phyloP scores from a whole-genome alignment of 2,113 vertebrate species.

The Catagonus wagneri region DNA sequence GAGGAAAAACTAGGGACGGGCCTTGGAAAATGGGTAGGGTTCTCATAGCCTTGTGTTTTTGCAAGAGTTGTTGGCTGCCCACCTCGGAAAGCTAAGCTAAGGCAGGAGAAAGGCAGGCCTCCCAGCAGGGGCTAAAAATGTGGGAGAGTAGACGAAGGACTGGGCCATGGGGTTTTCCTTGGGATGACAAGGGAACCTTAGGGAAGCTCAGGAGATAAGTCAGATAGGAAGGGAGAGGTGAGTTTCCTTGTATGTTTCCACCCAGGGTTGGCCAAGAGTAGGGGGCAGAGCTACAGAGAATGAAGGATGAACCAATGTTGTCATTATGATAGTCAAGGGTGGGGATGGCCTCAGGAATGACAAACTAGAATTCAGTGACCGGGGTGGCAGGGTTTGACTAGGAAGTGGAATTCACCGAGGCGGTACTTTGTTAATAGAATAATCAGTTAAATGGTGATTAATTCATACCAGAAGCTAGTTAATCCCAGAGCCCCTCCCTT shows the following conservation, averaged over 20 bases:
- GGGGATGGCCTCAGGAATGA: constrained; percentile 24
- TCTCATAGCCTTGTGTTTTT: neutral
- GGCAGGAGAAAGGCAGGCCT: neutral
- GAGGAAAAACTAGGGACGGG: neutral
- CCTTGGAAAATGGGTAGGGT: neutral
- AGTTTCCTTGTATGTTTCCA: constrained; percentile 11
- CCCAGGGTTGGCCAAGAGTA: neutral
- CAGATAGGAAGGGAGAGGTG: neutral
- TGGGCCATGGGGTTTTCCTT: neutral
- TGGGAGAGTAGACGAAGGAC: neutral
- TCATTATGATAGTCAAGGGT: constrained; percentile 29
- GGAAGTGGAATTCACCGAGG: constrained; percentile 56
- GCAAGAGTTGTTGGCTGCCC: neutral
- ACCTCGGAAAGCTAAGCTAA: constrained; percentile 34
- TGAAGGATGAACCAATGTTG: constrained; percentile 17
- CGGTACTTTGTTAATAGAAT: constrained; percentile 7
- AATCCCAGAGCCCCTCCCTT: constrained; percentile 18
- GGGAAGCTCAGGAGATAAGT: neutral
- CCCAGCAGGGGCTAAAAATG: neutral
- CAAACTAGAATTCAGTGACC: constrained; percentile 1
- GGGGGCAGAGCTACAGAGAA: neutral
- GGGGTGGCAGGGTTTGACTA: constrained; percentile 23
- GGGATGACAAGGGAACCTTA: neutral
- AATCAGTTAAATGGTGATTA: constrained; percentile 51
- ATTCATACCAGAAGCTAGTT: constrained; percentile 50